Evolutionary conservation across 2,797 vertebrate genomes (phyloP).

Genomic region (Tiaroga cobitis): DNA sequence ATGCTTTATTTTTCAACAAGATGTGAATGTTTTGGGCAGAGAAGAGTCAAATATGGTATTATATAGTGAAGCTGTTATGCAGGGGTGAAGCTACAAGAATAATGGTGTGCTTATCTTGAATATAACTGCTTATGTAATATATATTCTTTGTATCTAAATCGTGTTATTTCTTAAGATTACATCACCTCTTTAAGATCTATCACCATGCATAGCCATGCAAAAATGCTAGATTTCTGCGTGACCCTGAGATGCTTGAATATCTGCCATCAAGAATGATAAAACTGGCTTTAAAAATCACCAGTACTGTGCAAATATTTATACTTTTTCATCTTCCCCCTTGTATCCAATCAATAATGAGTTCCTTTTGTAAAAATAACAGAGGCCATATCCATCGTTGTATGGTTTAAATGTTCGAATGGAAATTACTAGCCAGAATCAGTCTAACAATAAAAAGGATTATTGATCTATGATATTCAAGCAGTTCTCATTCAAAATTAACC

Average conservation of each 20-base stretch:
- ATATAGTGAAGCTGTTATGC: constrained; percentile 59
- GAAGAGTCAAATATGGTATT: constrained; percentile 43
- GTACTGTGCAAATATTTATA: constrained; percentile 48
- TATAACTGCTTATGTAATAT: constrained; percentile 17
- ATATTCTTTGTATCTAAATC: constrained; percentile 56
- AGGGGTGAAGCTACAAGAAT: constrained; percentile 60
- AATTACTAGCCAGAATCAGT: constrained; percentile 43
- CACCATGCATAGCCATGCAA: constrained; percentile 70
- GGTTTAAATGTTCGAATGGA: constrained; percentile 23
- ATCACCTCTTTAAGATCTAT: constrained; percentile 52
- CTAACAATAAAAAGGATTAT: constrained; percentile 57
- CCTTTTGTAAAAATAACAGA: constrained; percentile 35
- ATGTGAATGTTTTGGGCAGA: constrained; percentile 69
- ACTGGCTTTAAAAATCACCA: constrained; percentile 10
- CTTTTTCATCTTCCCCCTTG: not conserved
- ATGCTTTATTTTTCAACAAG: constrained; percentile 60
- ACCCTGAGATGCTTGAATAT: constrained; percentile 79
- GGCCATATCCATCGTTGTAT: constrained; percentile 42
- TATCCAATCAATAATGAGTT: constrained; percentile 35
- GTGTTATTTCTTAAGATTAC: constrained; percentile 58
- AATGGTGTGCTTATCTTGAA: not conserved
- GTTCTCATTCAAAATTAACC: constrained; percentile 68
- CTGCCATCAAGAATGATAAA: constrained; percentile 33
- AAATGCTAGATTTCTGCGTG: constrained; percentile 56
- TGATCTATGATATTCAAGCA: constrained; percentile 74